phyloP scores from a whole-genome alignment of 2,888 invertebrate genomes.

The Cerceris rybyensis region DNA sequence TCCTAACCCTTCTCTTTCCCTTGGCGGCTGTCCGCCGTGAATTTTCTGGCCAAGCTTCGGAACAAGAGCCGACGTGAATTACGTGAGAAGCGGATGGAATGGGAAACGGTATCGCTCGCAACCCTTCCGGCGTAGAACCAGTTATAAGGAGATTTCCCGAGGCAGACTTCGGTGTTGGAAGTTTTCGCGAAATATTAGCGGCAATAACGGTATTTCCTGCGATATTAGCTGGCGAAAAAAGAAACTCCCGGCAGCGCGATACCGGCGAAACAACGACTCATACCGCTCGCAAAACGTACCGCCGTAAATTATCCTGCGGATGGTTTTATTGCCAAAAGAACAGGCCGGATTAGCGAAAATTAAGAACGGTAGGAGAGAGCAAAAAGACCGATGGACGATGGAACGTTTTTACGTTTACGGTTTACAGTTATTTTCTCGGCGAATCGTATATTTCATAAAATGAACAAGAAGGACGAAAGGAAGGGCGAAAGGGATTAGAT shows the following conservation, averaged over 20 bases:
- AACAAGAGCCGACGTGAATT: conserved; percentile 73
- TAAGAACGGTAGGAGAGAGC: not conserved
- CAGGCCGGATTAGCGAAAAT: not conserved
- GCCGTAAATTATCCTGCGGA: too few species aligned
- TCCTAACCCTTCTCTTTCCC: not conserved
- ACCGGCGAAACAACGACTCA: conserved; percentile 15
- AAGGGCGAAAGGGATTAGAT: conserved; percentile 35
- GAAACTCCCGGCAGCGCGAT: conserved; percentile 15
- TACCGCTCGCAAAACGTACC: too few species aligned
- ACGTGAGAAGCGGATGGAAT: conserved; percentile 41
- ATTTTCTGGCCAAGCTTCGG: conserved; percentile 44
- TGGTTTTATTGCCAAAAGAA: not conserved
- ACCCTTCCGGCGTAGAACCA: conserved; percentile 57
- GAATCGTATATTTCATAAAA: not conserved
- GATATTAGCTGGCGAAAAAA: conserved; percentile 68
- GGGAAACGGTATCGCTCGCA: conserved; percentile 62
- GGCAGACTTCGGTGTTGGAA: conserved; percentile 49
- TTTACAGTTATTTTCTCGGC: not conserved
- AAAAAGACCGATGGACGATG: not conserved
- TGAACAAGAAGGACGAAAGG: conserved; percentile 70
- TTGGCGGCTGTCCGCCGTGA: conserved; percentile 42
- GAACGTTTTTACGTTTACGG: not conserved
- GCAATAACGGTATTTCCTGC: conserved; percentile 76
- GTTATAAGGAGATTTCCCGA: conserved; percentile 58
- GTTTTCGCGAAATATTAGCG: conserved; percentile 72